Percentiles rank a stretch among this genome's conserved stretches.
phyloP scores from a whole-genome alignment of 2,888 invertebrate genomes.

The Phymatocera aterrima region DNA sequence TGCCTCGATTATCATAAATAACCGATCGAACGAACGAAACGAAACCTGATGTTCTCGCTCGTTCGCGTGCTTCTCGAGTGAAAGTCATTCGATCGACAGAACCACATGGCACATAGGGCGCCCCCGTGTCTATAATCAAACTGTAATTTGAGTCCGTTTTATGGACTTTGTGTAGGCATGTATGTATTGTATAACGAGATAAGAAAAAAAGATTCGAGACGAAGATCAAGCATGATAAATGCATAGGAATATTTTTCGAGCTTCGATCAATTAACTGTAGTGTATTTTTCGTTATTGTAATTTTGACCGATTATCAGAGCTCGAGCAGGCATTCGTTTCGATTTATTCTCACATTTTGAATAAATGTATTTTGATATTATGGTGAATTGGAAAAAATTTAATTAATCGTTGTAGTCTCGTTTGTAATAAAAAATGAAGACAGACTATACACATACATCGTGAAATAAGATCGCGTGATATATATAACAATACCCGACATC shows the following conservation, averaged over 20 bases:
- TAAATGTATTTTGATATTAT: too few relatives aligned
- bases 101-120: slow-evolving; percentile 31
- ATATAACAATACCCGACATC: background rate
- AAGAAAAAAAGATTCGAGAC: background rate
- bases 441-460: too few relatives aligned
- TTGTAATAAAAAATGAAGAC: too few relatives aligned
- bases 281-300: too few relatives aligned
- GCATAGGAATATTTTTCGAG: background rate
- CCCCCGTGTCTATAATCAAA: background rate
- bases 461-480: slow-evolving; percentile 12
- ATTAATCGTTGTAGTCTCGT: too few relatives aligned
- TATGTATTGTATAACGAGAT: too few relatives aligned
- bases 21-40: background rate
- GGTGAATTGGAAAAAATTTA: too few relatives aligned
- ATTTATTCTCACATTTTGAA: too few relatives aligned
- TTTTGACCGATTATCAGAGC: too few relatives aligned
- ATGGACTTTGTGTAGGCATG: background rate
- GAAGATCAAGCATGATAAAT: background rate
- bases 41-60: too few relatives aligned
- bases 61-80: slow-evolving; percentile 27
- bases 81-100: slow-evolving; percentile 33
- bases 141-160: background rate
- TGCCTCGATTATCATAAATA: background rate
- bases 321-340: too few relatives aligned
- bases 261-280: too few relatives aligned